These are phyloP conservation scores for Pyralis farinalis DNA, from an alignment of 2,888 invertebrate genomes.

Conservation along the genomic window DNA sequence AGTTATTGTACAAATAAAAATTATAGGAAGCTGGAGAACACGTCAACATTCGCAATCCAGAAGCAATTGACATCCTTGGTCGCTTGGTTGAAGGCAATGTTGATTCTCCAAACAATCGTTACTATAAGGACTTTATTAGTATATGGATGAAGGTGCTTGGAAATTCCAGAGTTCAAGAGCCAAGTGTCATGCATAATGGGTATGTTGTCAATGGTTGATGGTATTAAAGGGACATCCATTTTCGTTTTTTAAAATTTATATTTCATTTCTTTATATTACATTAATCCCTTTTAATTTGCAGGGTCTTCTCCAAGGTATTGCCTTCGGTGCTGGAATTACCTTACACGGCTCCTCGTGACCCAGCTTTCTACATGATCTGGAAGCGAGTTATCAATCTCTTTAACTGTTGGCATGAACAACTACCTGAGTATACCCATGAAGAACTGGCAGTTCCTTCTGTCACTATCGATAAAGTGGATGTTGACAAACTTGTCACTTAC, in stretches of 20 bases:
- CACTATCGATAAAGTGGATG: constrained; percentile 81
- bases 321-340: constrained; percentile 85
- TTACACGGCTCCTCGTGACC: constrained; percentile 84
- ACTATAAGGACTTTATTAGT: constrained; percentile 81
- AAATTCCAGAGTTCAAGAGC: constrained; percentile 43
- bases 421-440: constrained; percentile 82
- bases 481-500: constrained; percentile 85
- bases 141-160: constrained; percentile 82
- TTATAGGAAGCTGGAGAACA: constrained; percentile 68
- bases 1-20: too few species aligned
- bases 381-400: constrained; percentile 82
- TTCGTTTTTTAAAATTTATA: too few species aligned
- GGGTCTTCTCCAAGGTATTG: constrained; percentile 57
- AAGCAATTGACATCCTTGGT: constrained; percentile 84
- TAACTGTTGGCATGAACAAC: constrained; percentile 78
- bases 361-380: constrained; percentile 85
- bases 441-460: constrained; percentile 83
- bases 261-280: too few species aligned
- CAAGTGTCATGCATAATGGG: constrained; percentile 27
- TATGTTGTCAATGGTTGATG: too few species aligned
- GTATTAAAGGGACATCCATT: too few species aligned
- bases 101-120: constrained; percentile 80
- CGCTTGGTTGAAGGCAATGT: constrained; percentile 84
- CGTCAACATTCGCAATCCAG: constrained; percentile 80
- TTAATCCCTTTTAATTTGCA: constrained; percentile 27